These are phyloP conservation scores for Aulostomus chinensis DNA, from an alignment of 2,797 vertebrate species.

Conservation along the genomic window DNA sequence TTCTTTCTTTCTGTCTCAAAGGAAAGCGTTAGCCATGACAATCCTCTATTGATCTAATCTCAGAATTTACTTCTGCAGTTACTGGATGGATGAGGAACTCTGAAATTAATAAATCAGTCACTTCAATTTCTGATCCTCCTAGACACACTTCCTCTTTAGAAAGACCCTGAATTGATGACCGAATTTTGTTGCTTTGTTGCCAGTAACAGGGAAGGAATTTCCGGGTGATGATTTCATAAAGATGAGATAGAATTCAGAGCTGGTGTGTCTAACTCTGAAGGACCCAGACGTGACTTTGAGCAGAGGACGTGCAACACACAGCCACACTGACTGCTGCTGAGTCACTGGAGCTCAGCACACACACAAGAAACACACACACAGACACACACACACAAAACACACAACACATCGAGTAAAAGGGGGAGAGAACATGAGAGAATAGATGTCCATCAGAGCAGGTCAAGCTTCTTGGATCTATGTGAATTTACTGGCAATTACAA, in stretches of 20 bases:
- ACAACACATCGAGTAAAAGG: constrained; percentile 11
- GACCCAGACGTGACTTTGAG: constrained; percentile 74
- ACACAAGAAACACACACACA: constrained; percentile 25
- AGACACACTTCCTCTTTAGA: constrained; percentile 51
- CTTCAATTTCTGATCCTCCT: constrained; percentile 9
- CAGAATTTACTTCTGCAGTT: constrained; percentile 15
- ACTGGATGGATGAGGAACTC: constrained; percentile 29
- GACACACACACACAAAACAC: constrained; percentile 23
- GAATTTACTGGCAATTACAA: constrained; percentile 5
- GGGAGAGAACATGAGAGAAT: not conserved
- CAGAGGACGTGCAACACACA: constrained; percentile 60
- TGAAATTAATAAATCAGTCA: constrained; percentile 18
- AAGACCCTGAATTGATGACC: constrained; percentile 49
- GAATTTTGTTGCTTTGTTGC: constrained; percentile 20
- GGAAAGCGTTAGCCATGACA: constrained; percentile 3
- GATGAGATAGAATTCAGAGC: constrained; percentile 57
- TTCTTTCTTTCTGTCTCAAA: constrained; percentile 17
- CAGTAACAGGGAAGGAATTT: constrained; percentile 54
- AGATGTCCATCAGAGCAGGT: not conserved
- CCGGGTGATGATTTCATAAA: constrained; percentile 62
- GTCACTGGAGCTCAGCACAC: constrained; percentile 68
- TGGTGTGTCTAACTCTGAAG: constrained; percentile 58
- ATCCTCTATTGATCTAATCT: constrained; percentile 6
- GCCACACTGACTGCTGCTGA: constrained; percentile 66
- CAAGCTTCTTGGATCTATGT: not conserved